Evolutionary conservation across 2,888 invertebrate genomes (phyloP).

Genomic region (Calliopum simillimum): DNA sequence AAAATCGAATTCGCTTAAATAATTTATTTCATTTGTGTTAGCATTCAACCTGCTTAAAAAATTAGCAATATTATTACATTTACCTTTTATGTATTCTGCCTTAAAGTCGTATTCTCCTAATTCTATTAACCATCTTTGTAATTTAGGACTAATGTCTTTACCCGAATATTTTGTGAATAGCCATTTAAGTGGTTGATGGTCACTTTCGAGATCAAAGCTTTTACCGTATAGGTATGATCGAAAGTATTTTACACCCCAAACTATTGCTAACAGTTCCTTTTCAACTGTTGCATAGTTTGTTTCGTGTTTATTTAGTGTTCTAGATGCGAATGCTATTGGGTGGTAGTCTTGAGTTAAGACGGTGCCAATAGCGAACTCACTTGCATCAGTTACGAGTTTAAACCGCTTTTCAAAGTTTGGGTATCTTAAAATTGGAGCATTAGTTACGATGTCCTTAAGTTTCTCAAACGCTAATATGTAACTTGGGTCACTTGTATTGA

Average conservation of each 20-base stretch:
- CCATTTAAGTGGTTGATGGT: conserved; percentile 53
- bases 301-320: conserved; percentile 39
- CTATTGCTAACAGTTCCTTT: conserved; percentile 35
- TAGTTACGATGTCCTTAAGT: conserved; percentile 35
- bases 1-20: too few species aligned
- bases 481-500: conserved; percentile 32
- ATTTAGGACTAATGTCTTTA: conserved; percentile 49
- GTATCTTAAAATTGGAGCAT: conserved; percentile 32
- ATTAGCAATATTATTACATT: conserved; percentile 32
- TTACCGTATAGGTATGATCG: conserved; percentile 54
- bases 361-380: conserved; percentile 33
- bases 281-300: conserved; percentile 38
- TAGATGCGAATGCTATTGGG: conserved; percentile 37
- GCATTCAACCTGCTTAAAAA: conserved; percentile 27
- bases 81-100: conserved; percentile 43
- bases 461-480: conserved; percentile 39
- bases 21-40: conserved; percentile 39
- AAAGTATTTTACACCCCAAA: conserved; percentile 46
- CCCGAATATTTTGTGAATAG: conserved; percentile 36
- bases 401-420: conserved; percentile 31
- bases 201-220: conserved; percentile 53
- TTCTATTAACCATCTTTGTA: conserved; percentile 54
- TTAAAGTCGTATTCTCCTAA: conserved; percentile 53
- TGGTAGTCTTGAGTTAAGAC: conserved; percentile 38
- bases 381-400: conserved; percentile 39